Evolutionary conservation across 2,888 invertebrate genomes (phyloP).

Genomic region (Crematogaster levior): DNA sequence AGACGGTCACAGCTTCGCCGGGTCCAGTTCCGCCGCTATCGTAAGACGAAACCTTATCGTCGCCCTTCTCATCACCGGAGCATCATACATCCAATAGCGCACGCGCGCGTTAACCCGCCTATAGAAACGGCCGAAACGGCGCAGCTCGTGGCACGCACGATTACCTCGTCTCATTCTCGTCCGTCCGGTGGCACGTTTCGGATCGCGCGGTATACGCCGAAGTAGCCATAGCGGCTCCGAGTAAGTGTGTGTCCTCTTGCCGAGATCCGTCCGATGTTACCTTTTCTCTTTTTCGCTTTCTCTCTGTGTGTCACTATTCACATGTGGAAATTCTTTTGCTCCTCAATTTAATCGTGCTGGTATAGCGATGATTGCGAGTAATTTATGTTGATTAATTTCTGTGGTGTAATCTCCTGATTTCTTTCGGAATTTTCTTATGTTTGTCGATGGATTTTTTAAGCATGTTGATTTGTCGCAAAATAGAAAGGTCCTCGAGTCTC

Average conservation of each 20-base stretch:
- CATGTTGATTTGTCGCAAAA: no score
- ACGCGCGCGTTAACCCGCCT: neutral
- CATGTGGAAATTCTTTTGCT: neutral
- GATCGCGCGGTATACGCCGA: conserved; percentile 2
- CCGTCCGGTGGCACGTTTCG: conserved; percentile 34
- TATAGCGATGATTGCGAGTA: no score
- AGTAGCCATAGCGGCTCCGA: neutral
- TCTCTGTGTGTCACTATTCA: neutral
- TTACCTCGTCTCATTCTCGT: neutral
- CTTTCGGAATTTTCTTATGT: neutral
- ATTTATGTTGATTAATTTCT: neutral
- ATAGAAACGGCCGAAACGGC: neutral
- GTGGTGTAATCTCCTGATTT: neutral
- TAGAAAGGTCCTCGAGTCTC: no score
- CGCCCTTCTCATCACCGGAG: neutral
- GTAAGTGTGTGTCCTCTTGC: conserved; percentile 12
- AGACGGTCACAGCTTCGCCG: neutral
- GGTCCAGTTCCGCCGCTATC: neutral
- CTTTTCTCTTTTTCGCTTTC: neutral
- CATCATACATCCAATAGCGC: neutral
- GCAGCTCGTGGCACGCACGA: neutral
- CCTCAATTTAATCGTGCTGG: neutral
- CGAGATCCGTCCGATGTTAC: neutral
- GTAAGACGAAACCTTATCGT: neutral
- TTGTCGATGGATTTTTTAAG: no score